Conservation (phyloP, 1,140 invertebrate genomes). For the Panagrolaimus sp. region DNA sequence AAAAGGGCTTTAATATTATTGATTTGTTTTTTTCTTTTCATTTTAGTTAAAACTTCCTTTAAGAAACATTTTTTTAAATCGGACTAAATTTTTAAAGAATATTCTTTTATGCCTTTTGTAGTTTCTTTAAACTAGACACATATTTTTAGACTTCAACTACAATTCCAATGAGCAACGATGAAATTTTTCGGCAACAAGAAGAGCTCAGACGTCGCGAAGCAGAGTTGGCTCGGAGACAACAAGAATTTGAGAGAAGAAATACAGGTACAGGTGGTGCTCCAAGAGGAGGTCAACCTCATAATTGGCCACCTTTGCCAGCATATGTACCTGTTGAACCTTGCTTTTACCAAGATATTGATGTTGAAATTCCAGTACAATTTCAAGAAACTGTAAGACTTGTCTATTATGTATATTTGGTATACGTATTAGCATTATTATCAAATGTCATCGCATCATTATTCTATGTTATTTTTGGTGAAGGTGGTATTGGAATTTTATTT, state of each 20-base stretch:
- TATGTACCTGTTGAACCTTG: slow-evolving; percentile 86
- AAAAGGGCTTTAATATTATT: background rate
- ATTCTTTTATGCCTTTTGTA: background rate
- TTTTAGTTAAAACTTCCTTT: too few species aligned
- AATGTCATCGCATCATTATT: slow-evolving; percentile 79
- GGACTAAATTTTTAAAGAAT: background rate
- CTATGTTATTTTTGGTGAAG: slow-evolving; percentile 66
- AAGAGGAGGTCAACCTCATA: slow-evolving; percentile 68
- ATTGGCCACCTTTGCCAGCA: slow-evolving; percentile 93
- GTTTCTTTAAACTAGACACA: too few species aligned
- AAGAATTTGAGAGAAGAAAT: slow-evolving; percentile 53
- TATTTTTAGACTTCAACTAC: slow-evolving; percentile 1
- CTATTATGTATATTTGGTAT: slow-evolving; percentile 92
- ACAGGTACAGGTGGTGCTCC: background rate
- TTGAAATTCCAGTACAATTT: slow-evolving; percentile 97
- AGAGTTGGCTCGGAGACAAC: slow-evolving; percentile 53
- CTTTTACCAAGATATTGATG: slow-evolving; percentile 97
- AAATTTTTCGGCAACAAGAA: slow-evolving; percentile 58
- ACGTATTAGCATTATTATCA: slow-evolving; percentile 74
- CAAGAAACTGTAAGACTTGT: slow-evolving; percentile 86
- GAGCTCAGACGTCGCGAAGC: slow-evolving; percentile 53
- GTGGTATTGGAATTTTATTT: slow-evolving; percentile 75
- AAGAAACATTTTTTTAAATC: too few species aligned
- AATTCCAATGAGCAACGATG: slow-evolving; percentile 37
- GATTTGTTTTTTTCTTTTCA: background rate